Evolutionary conservation across 1,140 invertebrate genomes (phyloP).

Genomic region (Potamilus streckersoni): DNA sequence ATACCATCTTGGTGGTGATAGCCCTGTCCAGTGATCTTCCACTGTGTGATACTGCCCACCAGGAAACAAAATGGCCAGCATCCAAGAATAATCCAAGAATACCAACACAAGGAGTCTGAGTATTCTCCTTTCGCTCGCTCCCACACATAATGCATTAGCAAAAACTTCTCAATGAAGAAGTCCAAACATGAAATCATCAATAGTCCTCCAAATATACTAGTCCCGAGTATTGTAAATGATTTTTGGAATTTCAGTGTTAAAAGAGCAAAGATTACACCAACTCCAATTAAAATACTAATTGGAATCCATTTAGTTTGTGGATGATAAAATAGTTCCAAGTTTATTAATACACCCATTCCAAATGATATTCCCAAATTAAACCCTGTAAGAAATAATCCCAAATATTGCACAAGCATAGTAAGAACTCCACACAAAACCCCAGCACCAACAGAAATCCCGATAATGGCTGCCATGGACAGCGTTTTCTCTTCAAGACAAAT

Average conservation of each 20-base stretch:
- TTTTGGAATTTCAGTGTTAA: conserved; percentile 82
- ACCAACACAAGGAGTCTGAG: conserved; percentile 76
- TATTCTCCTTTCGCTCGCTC: conserved; percentile 67
- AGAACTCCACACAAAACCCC: conserved; percentile 84
- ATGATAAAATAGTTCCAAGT: conserved; percentile 61
- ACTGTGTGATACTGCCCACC: conserved; percentile 78
- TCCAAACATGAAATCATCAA: conserved; percentile 79
- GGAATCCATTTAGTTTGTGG: conserved; percentile 76
- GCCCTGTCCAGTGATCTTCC: conserved; percentile 78
- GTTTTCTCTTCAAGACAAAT: conserved; percentile 82
- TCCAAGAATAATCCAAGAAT: conserved; percentile 80
- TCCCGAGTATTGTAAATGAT: conserved; percentile 80
- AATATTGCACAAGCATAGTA: conserved; percentile 83
- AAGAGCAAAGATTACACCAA: conserved; percentile 78
- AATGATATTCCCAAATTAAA: conserved; percentile 80
- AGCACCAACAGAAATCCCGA: conserved; percentile 79
- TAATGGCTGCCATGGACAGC: conserved; percentile 80
- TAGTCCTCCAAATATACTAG: conserved; percentile 81
- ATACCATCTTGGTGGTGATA: conserved; percentile 73
- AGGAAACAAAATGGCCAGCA: conserved; percentile 80
- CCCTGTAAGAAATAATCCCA: conserved; percentile 86
- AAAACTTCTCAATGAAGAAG: conserved; percentile 81
- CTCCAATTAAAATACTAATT: conserved; percentile 76
- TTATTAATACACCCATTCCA: conserved; percentile 71
- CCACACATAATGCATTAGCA: conserved; percentile 80